Conservation (phyloP, 2,113 vertebrate species). For the Corvus hawaiiensis region DNA sequence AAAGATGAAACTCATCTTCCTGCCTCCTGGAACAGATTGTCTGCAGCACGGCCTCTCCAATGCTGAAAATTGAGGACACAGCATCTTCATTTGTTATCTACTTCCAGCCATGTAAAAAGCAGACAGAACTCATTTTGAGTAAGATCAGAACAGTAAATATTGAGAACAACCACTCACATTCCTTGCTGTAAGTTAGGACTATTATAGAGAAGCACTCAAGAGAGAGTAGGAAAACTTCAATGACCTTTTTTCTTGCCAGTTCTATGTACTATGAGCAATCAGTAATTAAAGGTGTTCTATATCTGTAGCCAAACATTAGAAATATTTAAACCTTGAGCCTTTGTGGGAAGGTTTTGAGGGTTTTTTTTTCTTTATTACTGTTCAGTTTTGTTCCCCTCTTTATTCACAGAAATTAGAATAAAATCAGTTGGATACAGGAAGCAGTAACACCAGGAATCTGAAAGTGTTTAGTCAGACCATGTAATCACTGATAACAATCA, state of each 20-base stretch:
- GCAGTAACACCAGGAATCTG: neutral
- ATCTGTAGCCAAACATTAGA: neutral
- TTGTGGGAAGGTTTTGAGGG: neutral
- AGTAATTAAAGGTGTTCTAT: neutral
- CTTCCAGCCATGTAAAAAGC: neutral
- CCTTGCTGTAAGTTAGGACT: neutral
- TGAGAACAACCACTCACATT: neutral
- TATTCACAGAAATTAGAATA: neutral
- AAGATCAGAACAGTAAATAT: neutral
- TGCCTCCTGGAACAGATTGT: neutral
- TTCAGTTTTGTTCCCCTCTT: neutral
- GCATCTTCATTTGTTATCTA: neutral
- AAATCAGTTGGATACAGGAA: neutral
- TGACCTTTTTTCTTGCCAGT: conserved; percentile 5
- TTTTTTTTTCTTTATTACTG: neutral
- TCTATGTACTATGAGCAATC: neutral
- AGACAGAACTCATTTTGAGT: neutral
- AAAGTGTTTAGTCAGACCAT: neutral
- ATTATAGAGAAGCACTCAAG: neutral
- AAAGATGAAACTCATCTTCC: neutral
- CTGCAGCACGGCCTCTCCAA: neutral
- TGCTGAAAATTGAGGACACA: neutral
- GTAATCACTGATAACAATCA: neutral
- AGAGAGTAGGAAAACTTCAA: neutral
- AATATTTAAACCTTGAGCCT: neutral